Evolutionary conservation across 2,113 vertebrate species (phyloP).

Genomic region (Mirza zaza): DNA sequence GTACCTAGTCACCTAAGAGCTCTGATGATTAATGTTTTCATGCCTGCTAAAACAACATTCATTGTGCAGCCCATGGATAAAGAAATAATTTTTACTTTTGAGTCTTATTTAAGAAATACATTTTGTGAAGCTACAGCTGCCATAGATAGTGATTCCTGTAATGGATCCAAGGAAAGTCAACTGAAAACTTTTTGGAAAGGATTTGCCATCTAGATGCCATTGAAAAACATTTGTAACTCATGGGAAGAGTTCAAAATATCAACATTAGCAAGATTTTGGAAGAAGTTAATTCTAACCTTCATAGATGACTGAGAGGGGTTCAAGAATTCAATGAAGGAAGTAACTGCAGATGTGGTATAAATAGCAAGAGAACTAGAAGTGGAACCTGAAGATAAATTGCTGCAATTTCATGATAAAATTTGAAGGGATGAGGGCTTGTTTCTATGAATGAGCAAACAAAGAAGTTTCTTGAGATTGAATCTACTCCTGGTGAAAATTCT

Average conservation of each 20-base stretch:
- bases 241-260: no score
- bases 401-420: not conserved
- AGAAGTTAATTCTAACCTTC: not conserved
- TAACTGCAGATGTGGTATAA: not conserved
- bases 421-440: not conserved
- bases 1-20: not conserved
- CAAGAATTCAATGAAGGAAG: not conserved
- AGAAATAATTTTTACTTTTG: not conserved
- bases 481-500: not conserved
- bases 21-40: not conserved
- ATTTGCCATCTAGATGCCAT: no score
- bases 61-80: not conserved
- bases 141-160: no score
- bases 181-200: no score
- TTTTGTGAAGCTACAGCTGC: no score
- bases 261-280: no score
- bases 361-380: not conserved
- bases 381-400: not conserved
- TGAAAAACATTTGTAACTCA: no score
- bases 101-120: no score
- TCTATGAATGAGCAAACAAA: not conserved
- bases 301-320: not conserved
- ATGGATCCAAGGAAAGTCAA: no score
- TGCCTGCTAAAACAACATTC: not conserved
- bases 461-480: not conserved